These are phyloP conservation scores for Erethizon dorsatum DNA, from an alignment of 2,797 vertebrate genomes.

Conservation along the genomic window DNA sequence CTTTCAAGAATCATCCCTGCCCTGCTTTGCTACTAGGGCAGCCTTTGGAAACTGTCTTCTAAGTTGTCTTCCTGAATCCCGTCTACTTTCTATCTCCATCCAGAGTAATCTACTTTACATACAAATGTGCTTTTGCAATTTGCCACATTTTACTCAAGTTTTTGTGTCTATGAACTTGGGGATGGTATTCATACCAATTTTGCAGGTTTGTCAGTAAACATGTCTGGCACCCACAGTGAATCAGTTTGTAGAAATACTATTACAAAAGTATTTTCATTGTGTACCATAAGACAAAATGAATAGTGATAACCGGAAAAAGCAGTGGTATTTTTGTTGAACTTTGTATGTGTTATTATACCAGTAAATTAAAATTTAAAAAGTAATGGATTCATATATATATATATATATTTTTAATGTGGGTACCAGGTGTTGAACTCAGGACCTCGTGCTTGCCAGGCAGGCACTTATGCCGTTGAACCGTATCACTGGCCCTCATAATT, in stretches of 20 bases:
- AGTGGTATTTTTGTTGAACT: neutral
- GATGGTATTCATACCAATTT: neutral
- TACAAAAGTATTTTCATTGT: conserved; percentile 24
- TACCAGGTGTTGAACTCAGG: no score
- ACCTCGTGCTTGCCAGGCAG: no score
- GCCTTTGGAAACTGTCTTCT: neutral
- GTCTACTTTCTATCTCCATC: neutral
- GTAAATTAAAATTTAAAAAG: neutral
- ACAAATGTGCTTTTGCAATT: neutral
- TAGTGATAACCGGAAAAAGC: neutral
- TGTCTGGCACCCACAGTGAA: neutral
- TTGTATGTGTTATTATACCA: neutral
- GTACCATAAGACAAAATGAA: neutral
- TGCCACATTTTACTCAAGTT: neutral
- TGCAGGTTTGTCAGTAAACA: neutral
- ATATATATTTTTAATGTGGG: no score
- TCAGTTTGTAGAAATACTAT: neutral
- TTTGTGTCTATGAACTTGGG: neutral
- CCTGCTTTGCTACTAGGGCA: rapidly evolving
- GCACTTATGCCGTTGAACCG: no score
- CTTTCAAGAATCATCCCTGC: neutral
- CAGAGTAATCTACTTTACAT: neutral
- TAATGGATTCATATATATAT: neutral
- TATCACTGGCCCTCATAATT: neutral
- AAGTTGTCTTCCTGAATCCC: neutral